Evolutionary conservation across 2,797 vertebrate genomes (phyloP), one percentile per base, ranked within the genome.

Genomic region (Brachymystax lenok): DNA sequence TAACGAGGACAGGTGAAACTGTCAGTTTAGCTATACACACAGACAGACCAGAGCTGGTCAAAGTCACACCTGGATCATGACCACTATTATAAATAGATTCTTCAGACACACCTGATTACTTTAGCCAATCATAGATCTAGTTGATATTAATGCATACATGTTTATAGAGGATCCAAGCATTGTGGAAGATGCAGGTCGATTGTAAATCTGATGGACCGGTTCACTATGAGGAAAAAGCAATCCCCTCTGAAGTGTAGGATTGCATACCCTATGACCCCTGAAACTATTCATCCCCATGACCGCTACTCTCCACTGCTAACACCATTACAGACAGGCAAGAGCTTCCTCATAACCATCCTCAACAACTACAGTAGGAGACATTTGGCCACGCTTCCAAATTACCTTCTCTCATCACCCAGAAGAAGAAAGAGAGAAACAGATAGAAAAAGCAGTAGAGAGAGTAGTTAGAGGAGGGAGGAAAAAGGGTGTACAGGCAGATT

Each of bases 401-500:
- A 74, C 33, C 77, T 63, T 63, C 13, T 19, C 76, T 84, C 74
- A 52, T 56, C 28, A 64, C 8, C 33, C 74, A 74, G 64, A 68
- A 75, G 59, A 24, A 63, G 59, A 63, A 63, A 63, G 59, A 61
- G 21, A 63, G 59, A 63, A 63, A 63, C 1, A 83, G 66, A 27
- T 78, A 82, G 74, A 70, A 80, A 40, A 70, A 77, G 27, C 14
- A 28, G 1, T 27, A 46, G 40, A 46, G 40, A 46, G 40, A 46
- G 40, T 46, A 46, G 71, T 33, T 28, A 51, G 54, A 64, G 63
- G 54, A 21, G 21, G 75, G 84, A 59, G 75, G 83, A 83, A 78
- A 82, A 75, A 66, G 82, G 16, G 27, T 19, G 64, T 12, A 46
- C 24, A 4, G 66, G 81, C 19, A 79, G 84, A 80, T 69, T 77